Conservation (phyloP, 2,113 vertebrate species). For the Silurus meridionalis region DNA sequence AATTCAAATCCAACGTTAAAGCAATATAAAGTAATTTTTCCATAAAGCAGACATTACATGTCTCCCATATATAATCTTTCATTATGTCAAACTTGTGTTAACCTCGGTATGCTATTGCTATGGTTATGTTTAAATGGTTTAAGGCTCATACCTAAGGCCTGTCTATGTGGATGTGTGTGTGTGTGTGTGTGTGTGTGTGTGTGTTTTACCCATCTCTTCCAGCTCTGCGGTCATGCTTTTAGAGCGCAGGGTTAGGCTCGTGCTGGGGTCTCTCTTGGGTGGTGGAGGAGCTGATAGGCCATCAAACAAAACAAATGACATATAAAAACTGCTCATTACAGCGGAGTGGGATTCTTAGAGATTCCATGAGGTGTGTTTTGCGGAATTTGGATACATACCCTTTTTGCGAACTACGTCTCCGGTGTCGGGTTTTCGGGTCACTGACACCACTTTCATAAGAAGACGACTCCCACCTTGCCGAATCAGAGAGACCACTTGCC, state of each 20-base stretch:
- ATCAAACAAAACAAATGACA: background rate
- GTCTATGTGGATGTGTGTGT: slow-evolving; percentile 24
- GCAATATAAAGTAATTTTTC: background rate
- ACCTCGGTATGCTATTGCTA: background rate
- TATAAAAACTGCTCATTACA: slow-evolving; percentile 16
- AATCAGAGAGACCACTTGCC: slow-evolving; percentile 94
- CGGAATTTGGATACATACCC: slow-evolving; percentile 68
- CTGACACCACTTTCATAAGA: slow-evolving; percentile 95
- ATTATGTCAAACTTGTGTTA: background rate
- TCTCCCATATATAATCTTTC: background rate
- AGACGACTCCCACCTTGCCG: slow-evolving; percentile 93
- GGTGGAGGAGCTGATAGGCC: slow-evolving; percentile 86
- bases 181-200: slow-evolving; percentile 23
- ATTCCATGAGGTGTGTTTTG: background rate
- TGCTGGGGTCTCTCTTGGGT: slow-evolving; percentile 94
- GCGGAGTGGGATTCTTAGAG: background rate
- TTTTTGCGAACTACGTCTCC: slow-evolving; percentile 89
- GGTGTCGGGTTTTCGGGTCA: slow-evolving; percentile 88
- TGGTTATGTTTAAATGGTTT: background rate
- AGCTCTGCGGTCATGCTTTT: slow-evolving; percentile 98
- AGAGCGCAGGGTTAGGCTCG: slow-evolving; percentile 92
- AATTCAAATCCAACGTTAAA: background rate
- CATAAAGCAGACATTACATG: background rate
- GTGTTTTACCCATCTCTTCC: slow-evolving; percentile 86
- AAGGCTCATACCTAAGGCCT: background rate